A percentile compares a stretch with the other conserved stretches of the same genome.
Conservation (phyloP, 1,140 invertebrate genomes). For the Zelostemma sp. region DNA sequence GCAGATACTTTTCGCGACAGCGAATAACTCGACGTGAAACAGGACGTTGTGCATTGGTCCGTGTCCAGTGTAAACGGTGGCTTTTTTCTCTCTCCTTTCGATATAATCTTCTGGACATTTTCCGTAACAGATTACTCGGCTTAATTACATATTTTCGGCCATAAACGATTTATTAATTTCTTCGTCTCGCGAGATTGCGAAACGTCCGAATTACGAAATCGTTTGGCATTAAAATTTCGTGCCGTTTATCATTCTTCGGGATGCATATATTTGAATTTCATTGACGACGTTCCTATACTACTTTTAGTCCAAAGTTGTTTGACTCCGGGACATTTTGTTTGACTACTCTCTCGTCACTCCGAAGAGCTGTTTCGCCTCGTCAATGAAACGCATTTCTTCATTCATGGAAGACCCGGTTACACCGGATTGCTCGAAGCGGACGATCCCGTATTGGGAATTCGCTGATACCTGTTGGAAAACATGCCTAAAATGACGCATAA, state of each 20-base stretch:
- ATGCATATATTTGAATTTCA: no score
- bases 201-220: no score
- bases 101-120: conserved; percentile 32
- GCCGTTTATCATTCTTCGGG: no score
- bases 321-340: conserved; percentile 23
- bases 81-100: conserved; percentile 34
- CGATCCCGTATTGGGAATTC: conserved; percentile 40
- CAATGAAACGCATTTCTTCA: conserved; percentile 45
- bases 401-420: conserved; percentile 46
- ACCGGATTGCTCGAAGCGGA: conserved; percentile 37
- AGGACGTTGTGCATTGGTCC: conserved; percentile 48
- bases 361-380: conserved; percentile 41
- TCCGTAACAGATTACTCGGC: conserved; percentile 13
- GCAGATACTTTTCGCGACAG: conserved; percentile 37
- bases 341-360: conserved; percentile 21
- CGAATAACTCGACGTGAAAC: conserved; percentile 38
- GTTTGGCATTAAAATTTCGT: no score
- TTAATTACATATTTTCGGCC: no score
- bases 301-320: conserved; percentile 5
- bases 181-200: no score
- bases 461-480: conserved; percentile 38
- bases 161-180: no score
- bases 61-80: conserved; percentile 33
- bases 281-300: no score
- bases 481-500: conserved; percentile 41